Evolutionary conservation across 2,113 vertebrate species (phyloP), one percentile per base, ranked within the genome.

Genomic region (Pionites leucogaster): DNA sequence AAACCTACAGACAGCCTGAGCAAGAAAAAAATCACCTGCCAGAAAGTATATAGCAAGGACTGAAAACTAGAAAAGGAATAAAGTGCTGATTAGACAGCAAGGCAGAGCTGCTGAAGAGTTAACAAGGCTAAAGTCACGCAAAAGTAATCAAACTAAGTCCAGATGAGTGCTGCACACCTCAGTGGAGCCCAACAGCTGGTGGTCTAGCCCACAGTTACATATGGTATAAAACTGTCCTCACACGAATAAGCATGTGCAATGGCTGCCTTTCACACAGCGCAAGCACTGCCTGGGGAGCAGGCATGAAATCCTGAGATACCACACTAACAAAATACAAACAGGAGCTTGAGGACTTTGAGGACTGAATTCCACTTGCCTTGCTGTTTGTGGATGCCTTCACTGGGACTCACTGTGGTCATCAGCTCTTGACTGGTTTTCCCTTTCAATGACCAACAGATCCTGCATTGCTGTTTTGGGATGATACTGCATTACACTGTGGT

Each of bases 101-200:
- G 57, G 35, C 14, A 88, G 44, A 24, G 49, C 69, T 64, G 88
- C 46, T 72, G 76, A 96, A 83, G 92, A 88, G 91, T 89, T 97
- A 95, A 97, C 7, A 4, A 92, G 71, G 90, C 37, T 80, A 57
- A 97, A 91, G 33, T 31, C 86, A 50, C 67, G 64, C 76, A 94
- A 94, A 97, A 93, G 90, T 92, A 97, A 90, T 62, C 68, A 96
- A 97, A 96, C 44, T 62, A 93, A 96, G 65, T 94, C 90, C 87
- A 96, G 77, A 97, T 83, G 96, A 97, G 65, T 74, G 83, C 46
- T 95, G 53, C 86, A 94, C 77, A 97, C 88, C 97, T 95, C 93
- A 91, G 70, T 94, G 91, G 77, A 82, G 55, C 31, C 85, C 86
- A 97, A 63, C 81, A 96, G 92, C 94, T 97, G 91, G 55, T 92